These are phyloP conservation scores for Phasianus colchicus DNA, from an alignment of 2,113 vertebrate species.

Conservation along the genomic window DNA sequence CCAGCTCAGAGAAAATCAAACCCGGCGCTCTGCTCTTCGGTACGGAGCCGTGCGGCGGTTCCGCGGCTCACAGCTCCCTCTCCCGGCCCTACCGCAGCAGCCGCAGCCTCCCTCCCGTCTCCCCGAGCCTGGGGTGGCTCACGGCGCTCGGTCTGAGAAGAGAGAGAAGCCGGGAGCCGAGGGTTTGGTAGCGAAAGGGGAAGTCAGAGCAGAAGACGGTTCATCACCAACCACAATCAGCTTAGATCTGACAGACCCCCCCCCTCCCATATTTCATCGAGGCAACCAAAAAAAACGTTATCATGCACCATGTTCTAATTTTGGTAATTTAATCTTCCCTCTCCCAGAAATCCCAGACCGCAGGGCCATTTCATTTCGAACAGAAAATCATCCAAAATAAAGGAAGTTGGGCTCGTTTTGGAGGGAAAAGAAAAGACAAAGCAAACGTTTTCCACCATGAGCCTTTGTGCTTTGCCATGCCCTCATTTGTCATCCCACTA, in stretches of 20 bases:
- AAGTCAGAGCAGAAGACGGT: rapidly evolving
- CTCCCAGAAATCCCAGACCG: not conserved
- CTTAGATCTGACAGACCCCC: not conserved
- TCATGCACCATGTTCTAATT: not conserved
- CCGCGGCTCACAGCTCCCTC: conserved; percentile 57
- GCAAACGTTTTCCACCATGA: not conserved
- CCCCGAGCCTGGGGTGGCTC: no score
- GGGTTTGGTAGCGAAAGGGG: rapidly evolving
- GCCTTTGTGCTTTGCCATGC: not conserved
- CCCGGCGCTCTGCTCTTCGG: rapidly evolving
- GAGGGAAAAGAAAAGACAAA: not conserved
- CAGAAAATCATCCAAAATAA: not conserved
- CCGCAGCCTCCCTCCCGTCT: no score
- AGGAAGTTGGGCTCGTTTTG: not conserved
- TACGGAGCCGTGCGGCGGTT: not conserved
- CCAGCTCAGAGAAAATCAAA: rapidly evolving
- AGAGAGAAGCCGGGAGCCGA: rapidly evolving
- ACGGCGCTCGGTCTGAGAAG: rapidly evolving
- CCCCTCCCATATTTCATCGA: not conserved
- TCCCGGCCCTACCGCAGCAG: not conserved
- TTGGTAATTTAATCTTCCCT: not conserved
- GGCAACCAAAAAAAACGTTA: no score
- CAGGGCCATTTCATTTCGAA: not conserved
- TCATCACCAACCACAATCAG: rapidly evolving
- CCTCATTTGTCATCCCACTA: no score